Base-by-base conservation (phyloP, 2,797 vertebrate genomes). In the Coccyzus lansbergi region DNA sequence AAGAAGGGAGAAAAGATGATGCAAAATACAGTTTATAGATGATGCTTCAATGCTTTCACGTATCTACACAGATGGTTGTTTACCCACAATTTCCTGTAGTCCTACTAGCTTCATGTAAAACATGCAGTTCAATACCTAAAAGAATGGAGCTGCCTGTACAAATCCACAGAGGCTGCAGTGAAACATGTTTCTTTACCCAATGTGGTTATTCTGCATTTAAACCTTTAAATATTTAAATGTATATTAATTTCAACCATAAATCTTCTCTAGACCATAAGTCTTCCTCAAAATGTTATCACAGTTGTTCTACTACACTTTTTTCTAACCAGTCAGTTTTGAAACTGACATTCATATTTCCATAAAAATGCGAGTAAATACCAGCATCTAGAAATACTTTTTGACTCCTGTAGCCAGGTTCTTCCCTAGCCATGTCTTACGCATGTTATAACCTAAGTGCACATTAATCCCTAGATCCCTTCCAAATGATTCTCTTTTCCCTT, bases 221-320 rank as follows among this genome's bases (percentile, higher is more conserved):
- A 91, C 14, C 8, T 78, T 75, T 95, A 93, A 94, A 95, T 94
- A 87, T 91, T 95, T 95, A 92, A 95, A 82, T 62, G 21, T 60
- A 24, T 83, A 89, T 83, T 91, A 78, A 85, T 95, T 84, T 90
- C 60, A 94, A 71, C 19, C 40, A 85, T 68, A 20, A 11, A 44
- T 90, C n/a, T 72, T 76, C 63, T 92, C 64, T 77, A 80, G 29
- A 85, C 40, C 25, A 59, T 38, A 51, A 79, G 17, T 42, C 31
- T 49, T 90, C 33, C 34, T 78, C 36, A 48, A 58, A 89, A 64
- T 36, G 4, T n/a, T 90, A 48, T 38, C 38, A 62, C 7, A 59
- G 6, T 38, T 63, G 7, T 82, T 71, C 31, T 25, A 28, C 15
- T 53, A 24, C 0, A 1, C 12, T 36, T 56, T 49, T 38, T 21